phyloP scores from a whole-genome alignment of 2,113 vertebrate species.

The Erpornis zantholeuca region DNA sequence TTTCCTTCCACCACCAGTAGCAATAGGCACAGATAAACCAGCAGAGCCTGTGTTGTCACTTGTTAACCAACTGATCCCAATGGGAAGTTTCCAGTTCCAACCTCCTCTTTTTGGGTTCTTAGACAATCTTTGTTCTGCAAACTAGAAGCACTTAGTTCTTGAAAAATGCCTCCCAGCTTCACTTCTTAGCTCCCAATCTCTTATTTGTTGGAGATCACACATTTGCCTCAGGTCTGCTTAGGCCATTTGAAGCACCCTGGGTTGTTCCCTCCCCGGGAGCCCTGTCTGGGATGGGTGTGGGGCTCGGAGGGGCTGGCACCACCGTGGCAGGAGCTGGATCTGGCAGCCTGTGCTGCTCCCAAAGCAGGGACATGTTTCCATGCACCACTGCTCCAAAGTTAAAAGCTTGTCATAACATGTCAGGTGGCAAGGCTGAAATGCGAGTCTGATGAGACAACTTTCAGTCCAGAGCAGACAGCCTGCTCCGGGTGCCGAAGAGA shows the following conservation, averaged over 20 bases:
- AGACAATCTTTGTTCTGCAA: background rate
- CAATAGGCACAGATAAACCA: background rate
- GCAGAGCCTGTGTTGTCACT: rapidly evolving
- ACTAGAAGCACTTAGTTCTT: background rate
- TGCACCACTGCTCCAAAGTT: background rate
- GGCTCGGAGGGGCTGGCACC: background rate
- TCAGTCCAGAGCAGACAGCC: background rate
- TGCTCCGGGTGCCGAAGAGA: background rate
- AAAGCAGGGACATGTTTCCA: background rate
- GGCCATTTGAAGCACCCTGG: background rate
- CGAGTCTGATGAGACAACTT: background rate
- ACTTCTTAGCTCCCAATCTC: background rate
- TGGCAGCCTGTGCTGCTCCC: background rate
- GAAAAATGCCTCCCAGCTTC: background rate
- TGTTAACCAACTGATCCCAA: background rate
- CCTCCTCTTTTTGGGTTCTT: rapidly evolving
- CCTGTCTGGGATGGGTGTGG: background rate
- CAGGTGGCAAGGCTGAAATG: background rate
- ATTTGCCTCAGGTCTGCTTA: background rate
- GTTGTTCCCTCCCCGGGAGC: rapidly evolving
- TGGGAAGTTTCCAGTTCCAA: background rate
- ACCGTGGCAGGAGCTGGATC: background rate
- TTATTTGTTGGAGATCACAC: background rate
- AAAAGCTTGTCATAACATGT: constrained; percentile 20
- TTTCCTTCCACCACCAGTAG: background rate